These are phyloP conservation scores for Chaetodon auriga DNA, from an alignment of 2,113 vertebrate species.

Conservation along the genomic window DNA sequence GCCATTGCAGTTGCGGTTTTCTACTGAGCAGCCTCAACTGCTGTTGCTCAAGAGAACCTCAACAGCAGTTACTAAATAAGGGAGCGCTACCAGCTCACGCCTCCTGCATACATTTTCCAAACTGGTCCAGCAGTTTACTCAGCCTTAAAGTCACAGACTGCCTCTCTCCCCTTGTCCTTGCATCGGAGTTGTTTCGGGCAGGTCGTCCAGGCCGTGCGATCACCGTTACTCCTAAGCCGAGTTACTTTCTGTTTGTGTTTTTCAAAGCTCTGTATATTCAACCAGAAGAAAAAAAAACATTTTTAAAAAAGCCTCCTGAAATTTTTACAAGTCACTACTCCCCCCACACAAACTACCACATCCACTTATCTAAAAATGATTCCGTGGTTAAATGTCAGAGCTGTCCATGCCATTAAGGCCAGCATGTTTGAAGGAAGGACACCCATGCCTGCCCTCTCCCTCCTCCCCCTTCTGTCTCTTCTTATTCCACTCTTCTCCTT, in stretches of 20 bases:
- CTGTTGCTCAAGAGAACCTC: slow-evolving; percentile 20
- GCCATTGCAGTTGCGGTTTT: slow-evolving; percentile 4
- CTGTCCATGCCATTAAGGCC: slow-evolving; percentile 88
- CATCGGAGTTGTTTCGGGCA: not conserved
- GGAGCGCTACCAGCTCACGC: too few relatives aligned
- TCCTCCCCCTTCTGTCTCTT: slow-evolving; percentile 63
- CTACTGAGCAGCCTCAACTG: not conserved
- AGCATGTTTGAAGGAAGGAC: slow-evolving; percentile 82
- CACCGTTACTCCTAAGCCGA: not conserved
- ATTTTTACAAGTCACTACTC: slow-evolving; percentile 46
- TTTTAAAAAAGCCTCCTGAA: slow-evolving; percentile 36
- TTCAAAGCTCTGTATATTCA: slow-evolving; percentile 44
- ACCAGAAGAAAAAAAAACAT: slow-evolving; percentile 31
- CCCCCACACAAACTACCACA: slow-evolving; percentile 26
- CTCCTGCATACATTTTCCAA: too few relatives aligned
- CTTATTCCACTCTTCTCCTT: slow-evolving; percentile 48
- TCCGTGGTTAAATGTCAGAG: slow-evolving; percentile 84
- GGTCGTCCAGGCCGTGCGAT: not conserved
- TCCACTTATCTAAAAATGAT: slow-evolving; percentile 80
- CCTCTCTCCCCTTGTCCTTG: not conserved
- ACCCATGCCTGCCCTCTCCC: slow-evolving; percentile 54
- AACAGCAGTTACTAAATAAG: not conserved
- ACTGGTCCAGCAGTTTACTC: too few relatives aligned
- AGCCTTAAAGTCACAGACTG: too few relatives aligned
- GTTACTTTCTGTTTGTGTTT: slow-evolving; percentile 5